These are phyloP conservation scores for Cynocephalus volans DNA, from an alignment of 2,113 vertebrate genomes.

Conservation along the genomic window DNA sequence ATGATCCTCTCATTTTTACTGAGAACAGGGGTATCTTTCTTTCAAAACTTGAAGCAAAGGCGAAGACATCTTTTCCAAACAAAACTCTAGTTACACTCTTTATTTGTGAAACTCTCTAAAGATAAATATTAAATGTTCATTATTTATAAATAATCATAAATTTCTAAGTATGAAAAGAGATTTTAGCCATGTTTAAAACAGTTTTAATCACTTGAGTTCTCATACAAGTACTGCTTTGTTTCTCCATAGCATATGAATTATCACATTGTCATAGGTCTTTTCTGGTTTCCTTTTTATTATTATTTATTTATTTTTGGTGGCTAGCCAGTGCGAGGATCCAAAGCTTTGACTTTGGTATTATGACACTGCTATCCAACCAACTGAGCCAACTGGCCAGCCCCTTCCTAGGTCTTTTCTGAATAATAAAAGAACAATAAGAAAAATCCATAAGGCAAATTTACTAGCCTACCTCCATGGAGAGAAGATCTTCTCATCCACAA, in stretches of 20 bases:
- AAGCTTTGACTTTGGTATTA: too few species aligned
- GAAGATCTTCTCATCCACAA: constrained; percentile 99
- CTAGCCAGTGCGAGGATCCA: too few species aligned
- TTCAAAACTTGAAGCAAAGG: constrained; percentile 33
- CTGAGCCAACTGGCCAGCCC: too few species aligned
- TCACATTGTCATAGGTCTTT: neutral
- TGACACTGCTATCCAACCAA: too few species aligned
- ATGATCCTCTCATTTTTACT: constrained; percentile 34
- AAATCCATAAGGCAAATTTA: constrained; percentile 34
- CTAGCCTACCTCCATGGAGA: constrained; percentile 97
- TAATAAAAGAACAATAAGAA: neutral
- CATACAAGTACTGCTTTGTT: constrained; percentile 40
- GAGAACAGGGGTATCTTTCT: neutral
- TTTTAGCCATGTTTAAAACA: constrained; percentile 14
- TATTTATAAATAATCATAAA: neutral
- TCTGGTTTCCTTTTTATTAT: neutral
- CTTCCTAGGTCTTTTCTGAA: neutral
- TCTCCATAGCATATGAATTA: neutral
- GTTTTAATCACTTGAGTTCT: constrained; percentile 35
- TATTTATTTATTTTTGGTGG: too few species aligned
- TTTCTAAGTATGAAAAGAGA: neutral
- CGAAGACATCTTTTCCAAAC: neutral
- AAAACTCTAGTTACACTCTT: neutral
- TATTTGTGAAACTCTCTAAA: constrained; percentile 52
- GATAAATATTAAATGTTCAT: neutral